phyloP scores from a whole-genome alignment of 2,797 vertebrate species.

The Anguilla marmorata region DNA sequence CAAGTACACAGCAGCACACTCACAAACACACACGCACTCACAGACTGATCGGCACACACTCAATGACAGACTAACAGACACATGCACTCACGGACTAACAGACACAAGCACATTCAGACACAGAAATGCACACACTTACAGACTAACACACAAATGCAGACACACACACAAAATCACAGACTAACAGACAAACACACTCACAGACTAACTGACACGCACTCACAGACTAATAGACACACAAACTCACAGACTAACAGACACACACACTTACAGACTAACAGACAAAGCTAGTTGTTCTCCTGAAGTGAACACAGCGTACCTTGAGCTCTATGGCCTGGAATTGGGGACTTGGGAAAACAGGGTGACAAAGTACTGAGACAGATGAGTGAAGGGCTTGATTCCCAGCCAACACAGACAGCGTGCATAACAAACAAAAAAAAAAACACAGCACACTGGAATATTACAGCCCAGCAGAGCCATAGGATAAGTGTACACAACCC shows the following conservation, averaged over 20 bases:
- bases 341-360: background rate
- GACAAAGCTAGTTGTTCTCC: background rate
- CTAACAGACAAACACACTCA: background rate
- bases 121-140: background rate
- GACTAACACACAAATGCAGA: background rate
- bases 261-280: background rate
- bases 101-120: background rate
- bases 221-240: background rate
- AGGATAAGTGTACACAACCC: background rate
- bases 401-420: background rate
- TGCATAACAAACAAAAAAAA: background rate
- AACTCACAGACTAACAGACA: background rate
- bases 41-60: background rate
- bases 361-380: background rate
- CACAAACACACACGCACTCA: no score
- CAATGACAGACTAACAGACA: background rate
- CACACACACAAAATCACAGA: background rate
- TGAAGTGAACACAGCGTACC: background rate
- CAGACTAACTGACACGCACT: background rate
- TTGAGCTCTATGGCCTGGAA: background rate
- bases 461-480: background rate
- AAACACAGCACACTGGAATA: background rate
- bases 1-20: no score
- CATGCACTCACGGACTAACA: background rate
- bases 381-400: background rate